A percentile compares a stretch with the other conserved stretches of the same genome.
phyloP scores from a whole-genome alignment of 2,797 vertebrate species.

The Chiroxiphia lanceolata region DNA sequence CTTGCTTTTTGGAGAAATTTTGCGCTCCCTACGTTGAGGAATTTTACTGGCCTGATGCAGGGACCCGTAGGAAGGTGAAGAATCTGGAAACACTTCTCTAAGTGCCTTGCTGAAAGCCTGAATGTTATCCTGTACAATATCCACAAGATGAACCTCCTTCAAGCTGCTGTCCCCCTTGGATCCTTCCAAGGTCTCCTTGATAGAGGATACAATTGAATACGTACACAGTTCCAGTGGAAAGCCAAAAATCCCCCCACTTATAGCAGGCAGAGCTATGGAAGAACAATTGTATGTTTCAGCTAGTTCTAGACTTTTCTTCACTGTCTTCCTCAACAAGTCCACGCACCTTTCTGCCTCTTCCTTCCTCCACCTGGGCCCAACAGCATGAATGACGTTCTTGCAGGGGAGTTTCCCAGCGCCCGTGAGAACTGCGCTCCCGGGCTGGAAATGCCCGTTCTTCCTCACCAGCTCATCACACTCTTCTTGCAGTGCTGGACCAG shows the following conservation, averaged over 20 bases:
- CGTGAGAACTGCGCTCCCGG: slow-evolving; percentile 71
- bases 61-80: fast-evolving
- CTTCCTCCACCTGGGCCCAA: slow-evolving; percentile 80
- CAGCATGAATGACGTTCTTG: slow-evolving; percentile 82
- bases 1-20: neutral
- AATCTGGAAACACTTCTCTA: neutral
- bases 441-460: slow-evolving; percentile 15
- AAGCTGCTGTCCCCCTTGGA: slow-evolving; percentile 6
- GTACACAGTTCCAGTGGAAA: slow-evolving; percentile 82
- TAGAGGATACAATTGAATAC: slow-evolving; percentile 73
- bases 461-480: slow-evolving; percentile 69
- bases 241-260: slow-evolving; percentile 84
- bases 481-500: slow-evolving; percentile 81
- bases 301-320: slow-evolving; percentile 73
- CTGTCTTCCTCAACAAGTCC: slow-evolving; percentile 53
- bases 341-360: neutral
- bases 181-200: slow-evolving; percentile 74
- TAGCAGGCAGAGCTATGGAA: slow-evolving; percentile 83
- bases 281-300: slow-evolving; percentile 58
- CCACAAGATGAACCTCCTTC: slow-evolving; percentile 83
- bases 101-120: slow-evolving; percentile 72
- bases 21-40: neutral
- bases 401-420: slow-evolving; percentile 78
- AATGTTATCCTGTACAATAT: slow-evolving; percentile 59
- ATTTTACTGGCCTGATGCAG: neutral